Percentiles rank a stretch among this genome's conserved stretches.
phyloP scores from a whole-genome alignment of 2,888 invertebrate species.

The Pinctada fucata region DNA sequence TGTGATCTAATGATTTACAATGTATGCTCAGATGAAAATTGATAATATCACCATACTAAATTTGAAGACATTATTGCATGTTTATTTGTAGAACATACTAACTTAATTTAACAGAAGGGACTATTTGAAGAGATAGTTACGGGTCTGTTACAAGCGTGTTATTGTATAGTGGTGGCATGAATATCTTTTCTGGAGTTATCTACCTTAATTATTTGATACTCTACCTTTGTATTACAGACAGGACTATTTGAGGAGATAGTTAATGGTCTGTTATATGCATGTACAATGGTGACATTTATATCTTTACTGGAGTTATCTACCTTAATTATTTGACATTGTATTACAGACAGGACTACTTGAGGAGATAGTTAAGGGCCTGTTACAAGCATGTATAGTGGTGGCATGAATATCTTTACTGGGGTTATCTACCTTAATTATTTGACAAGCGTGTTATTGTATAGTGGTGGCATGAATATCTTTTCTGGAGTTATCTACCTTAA shows the following conservation, averaged over 20 bases:
- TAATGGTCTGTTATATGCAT: slow-evolving; percentile 65
- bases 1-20: too few species aligned
- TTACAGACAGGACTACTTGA: slow-evolving; percentile 57
- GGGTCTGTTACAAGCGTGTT: slow-evolving; percentile 61
- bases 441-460: too few species aligned
- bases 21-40: too few species aligned
- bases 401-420: slow-evolving; percentile 62
- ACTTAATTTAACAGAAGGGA: slow-evolving; percentile 12
- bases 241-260: slow-evolving; percentile 70
- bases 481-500: too few species aligned
- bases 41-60: too few species aligned
- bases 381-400: slow-evolving; percentile 63
- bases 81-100: too few species aligned
- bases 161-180: slow-evolving; percentile 64
- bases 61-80: too few species aligned
- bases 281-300: slow-evolving; percentile 67
- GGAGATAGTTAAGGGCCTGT: slow-evolving; percentile 70
- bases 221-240: slow-evolving; percentile 1
- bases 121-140: slow-evolving; percentile 71
- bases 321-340: neutral
- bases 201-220: too few species aligned
- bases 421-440: too few species aligned
- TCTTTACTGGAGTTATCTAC: slow-evolving; percentile 20
- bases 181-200: slow-evolving; percentile 49
- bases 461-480: too few species aligned